Conservation (phyloP, 1,140 invertebrate species). For the Drosophila ohnishii region DNA sequence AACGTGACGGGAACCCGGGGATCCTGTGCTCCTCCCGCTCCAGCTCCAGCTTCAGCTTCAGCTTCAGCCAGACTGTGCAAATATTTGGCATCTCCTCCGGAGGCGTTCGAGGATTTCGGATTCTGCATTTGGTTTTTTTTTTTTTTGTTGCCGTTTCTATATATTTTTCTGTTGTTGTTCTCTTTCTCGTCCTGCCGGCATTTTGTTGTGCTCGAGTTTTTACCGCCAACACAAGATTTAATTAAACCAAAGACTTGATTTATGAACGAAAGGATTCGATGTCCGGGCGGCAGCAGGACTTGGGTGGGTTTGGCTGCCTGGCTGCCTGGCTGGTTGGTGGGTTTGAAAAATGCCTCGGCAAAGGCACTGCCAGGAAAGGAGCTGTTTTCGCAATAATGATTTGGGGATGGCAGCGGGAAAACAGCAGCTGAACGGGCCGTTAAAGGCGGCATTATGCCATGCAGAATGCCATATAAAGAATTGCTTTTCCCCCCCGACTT, state of each 20-base stretch:
- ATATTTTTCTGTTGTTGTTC: slow-evolving; percentile 2
- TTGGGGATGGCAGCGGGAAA: slow-evolving; percentile 47
- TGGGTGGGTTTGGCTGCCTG: slow-evolving; percentile 3
- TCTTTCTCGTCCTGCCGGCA: slow-evolving; percentile 31
- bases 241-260: slow-evolving; percentile 83
- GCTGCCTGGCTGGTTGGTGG: slow-evolving; percentile 8
- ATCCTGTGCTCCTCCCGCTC: not conserved
- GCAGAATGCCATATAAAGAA: slow-evolving; percentile 66
- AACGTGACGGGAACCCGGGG: slow-evolving; percentile 51
- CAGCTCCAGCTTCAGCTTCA: slow-evolving; percentile 12
- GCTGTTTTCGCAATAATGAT: slow-evolving; percentile 79
- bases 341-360: slow-evolving; percentile 71
- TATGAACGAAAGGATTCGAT: slow-evolving; percentile 83
- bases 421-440: slow-evolving; percentile 75
- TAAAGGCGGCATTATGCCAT: slow-evolving; percentile 71
- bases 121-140: slow-evolving; percentile 18
- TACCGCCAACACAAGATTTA: slow-evolving; percentile 83
- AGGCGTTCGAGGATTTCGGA: slow-evolving; percentile 31
- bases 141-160: not conserved
- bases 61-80: slow-evolving; percentile 33
- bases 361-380: slow-evolving; percentile 43
- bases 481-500: slow-evolving; percentile 43
- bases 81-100: slow-evolving; percentile 52
- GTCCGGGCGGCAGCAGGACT: slow-evolving; percentile 46
- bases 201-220: slow-evolving; percentile 73